phyloP scores from a whole-genome alignment of 2,797 vertebrate species.

The Notolepis coatsorum region DNA sequence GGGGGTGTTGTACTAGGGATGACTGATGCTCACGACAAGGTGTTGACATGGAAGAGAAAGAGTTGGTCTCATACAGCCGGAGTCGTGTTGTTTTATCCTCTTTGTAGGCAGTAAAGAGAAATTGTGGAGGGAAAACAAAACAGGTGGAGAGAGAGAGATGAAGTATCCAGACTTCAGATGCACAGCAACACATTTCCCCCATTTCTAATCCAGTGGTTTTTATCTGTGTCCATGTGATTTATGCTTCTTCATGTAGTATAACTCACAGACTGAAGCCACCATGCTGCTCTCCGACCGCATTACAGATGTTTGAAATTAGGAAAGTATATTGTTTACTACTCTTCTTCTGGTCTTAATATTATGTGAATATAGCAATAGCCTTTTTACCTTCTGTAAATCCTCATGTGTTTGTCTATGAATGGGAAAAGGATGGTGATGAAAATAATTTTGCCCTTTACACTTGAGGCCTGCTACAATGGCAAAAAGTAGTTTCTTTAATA shows the following conservation, averaged over 20 bases:
- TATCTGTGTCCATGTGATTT: slow-evolving; percentile 61
- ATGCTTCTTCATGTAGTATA: slow-evolving; percentile 61
- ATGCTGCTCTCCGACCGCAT: slow-evolving; percentile 71
- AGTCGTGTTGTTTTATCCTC: slow-evolving; percentile 44
- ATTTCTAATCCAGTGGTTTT: slow-evolving; percentile 63
- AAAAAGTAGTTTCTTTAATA: no score
- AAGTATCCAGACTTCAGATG: slow-evolving; percentile 41
- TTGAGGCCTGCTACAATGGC: no score
- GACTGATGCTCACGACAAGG: slow-evolving; percentile 22
- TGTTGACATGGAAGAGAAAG: slow-evolving; percentile 28
- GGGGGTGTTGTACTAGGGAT: slow-evolving; percentile 7
- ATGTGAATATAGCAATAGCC: no score
- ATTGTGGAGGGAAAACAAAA: slow-evolving; percentile 50
- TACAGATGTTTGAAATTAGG: no score
- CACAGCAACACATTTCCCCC: slow-evolving; percentile 6
- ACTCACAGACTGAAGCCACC: slow-evolving; percentile 57
- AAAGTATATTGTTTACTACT: no score
- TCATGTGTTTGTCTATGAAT: no score
- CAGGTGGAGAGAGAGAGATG: slow-evolving; percentile 35
- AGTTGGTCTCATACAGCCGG: slow-evolving; percentile 18
- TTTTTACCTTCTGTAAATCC: no score
- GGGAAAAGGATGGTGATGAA: no score
- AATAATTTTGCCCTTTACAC: no score
- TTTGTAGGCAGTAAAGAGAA: slow-evolving; percentile 29
- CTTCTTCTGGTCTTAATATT: no score